Evolutionary conservation across 2,113 vertebrate species (phyloP).

Genomic region (Talpa occidentalis): DNA sequence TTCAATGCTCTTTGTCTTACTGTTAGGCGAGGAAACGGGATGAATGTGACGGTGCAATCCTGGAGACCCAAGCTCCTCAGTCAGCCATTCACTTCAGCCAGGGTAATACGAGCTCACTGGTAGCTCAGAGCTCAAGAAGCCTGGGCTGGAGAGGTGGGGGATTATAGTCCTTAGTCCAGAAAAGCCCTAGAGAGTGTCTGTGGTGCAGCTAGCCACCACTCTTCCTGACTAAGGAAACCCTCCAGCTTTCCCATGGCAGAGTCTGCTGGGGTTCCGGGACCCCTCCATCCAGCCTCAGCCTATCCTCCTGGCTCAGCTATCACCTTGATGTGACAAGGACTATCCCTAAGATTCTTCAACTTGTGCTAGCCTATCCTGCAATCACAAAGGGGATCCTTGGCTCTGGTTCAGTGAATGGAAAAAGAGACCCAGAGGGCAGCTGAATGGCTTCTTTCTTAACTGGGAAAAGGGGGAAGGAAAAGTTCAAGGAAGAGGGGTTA

Average conservation of each 20-base stretch:
- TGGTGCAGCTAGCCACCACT: neutral
- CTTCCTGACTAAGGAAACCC: neutral
- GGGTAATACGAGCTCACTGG: neutral
- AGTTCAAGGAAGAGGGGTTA: neutral
- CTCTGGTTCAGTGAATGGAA: neutral
- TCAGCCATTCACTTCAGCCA: slow-evolving; percentile 20
- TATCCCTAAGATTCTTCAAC: slow-evolving; percentile 14
- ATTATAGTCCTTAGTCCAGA: neutral
- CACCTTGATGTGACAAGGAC: slow-evolving; percentile 12
- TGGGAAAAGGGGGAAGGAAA: neutral
- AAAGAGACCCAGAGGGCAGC: neutral
- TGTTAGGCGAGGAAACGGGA: slow-evolving; percentile 12
- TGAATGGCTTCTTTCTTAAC: slow-evolving; percentile 10
- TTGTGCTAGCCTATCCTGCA: neutral
- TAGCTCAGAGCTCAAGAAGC: slow-evolving; percentile 24
- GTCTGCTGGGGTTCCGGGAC: neutral
- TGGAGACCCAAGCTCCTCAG: neutral
- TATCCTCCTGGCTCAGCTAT: neutral
- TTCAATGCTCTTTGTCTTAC: neutral
- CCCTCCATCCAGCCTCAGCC: neutral
- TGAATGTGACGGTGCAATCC: slow-evolving; percentile 5
- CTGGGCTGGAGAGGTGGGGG: neutral
- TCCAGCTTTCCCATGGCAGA: neutral
- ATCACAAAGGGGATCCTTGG: neutral
- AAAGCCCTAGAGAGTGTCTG: neutral